phyloP scores from a whole-genome alignment of 2,888 invertebrate species.

The Protonemura montana region DNA sequence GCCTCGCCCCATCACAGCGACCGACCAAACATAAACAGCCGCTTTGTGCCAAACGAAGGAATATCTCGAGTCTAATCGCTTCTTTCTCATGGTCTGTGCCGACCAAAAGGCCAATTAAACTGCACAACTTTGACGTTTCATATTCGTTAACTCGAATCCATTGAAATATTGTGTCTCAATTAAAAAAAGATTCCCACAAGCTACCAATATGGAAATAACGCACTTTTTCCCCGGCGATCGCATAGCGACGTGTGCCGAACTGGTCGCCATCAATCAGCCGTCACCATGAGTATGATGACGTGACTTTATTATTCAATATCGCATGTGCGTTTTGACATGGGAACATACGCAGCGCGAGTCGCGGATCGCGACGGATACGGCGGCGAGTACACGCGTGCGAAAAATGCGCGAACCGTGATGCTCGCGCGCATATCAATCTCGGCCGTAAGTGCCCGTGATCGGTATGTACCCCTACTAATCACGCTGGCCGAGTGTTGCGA shows the following conservation, averaged over 20 bases:
- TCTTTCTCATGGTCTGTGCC: background rate
- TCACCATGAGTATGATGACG: too few species aligned
- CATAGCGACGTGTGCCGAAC: slow-evolving; percentile 7
- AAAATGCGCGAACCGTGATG: background rate
- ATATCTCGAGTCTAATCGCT: background rate
- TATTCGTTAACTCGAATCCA: background rate
- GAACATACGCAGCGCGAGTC: background rate
- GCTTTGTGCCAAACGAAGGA: background rate
- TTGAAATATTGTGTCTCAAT: background rate
- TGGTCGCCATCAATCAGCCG: background rate
- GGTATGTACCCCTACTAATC: background rate
- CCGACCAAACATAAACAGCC: background rate
- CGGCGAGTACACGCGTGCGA: background rate
- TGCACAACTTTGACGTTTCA: background rate
- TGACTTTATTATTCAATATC: slow-evolving; percentile 5
- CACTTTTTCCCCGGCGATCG: background rate
- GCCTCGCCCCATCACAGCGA: background rate
- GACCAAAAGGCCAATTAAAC: background rate
- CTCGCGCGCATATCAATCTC: slow-evolving; percentile 13
- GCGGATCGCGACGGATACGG: background rate
- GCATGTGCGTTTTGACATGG: background rate
- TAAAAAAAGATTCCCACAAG: background rate
- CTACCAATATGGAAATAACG: background rate
- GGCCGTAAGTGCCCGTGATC: background rate
- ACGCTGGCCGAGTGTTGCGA: background rate